These are phyloP conservation scores for Isaurus tuberculatus DNA, from an alignment of 92 coral and sea anemone genomes.

Conservation along the genomic window DNA sequence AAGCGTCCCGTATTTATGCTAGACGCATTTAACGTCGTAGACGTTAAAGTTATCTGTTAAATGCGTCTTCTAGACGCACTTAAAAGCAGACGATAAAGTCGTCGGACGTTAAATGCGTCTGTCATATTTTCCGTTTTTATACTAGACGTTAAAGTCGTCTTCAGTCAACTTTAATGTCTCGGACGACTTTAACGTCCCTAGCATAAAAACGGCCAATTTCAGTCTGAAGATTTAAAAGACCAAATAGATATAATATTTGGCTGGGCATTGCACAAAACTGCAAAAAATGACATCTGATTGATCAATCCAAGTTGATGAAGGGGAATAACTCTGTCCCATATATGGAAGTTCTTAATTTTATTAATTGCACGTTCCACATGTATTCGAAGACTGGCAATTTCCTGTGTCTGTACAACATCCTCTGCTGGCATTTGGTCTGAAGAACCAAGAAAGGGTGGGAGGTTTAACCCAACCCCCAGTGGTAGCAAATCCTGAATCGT, in stretches of 20 bases:
- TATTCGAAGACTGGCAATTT: constrained; percentile 55
- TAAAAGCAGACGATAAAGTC: too few species aligned
- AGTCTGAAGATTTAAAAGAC: not conserved
- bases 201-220: too few species aligned
- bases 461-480: constrained; percentile 54
- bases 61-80: too few species aligned
- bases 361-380: constrained; percentile 61
- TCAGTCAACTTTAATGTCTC: too few species aligned
- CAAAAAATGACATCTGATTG: constrained; percentile 58
- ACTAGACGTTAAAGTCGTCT: too few species aligned
- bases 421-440: constrained; percentile 54
- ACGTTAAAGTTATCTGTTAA: too few species aligned
- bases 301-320: constrained; percentile 44
- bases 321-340: constrained; percentile 58
- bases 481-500: constrained; percentile 59
- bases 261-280: constrained; percentile 48
- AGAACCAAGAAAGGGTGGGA: constrained; percentile 64
- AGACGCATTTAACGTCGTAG: not conserved
- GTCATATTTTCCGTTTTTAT: too few species aligned
- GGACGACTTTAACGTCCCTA: too few species aligned
- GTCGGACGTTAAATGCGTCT: too few species aligned
- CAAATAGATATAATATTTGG: constrained; percentile 26
- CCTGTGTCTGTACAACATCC: constrained; percentile 55
- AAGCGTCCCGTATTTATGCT: not conserved
- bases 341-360: constrained; percentile 46